Evolutionary conservation across 2,797 vertebrate genomes (phyloP).

Genomic region (Crenichthys baileyi): DNA sequence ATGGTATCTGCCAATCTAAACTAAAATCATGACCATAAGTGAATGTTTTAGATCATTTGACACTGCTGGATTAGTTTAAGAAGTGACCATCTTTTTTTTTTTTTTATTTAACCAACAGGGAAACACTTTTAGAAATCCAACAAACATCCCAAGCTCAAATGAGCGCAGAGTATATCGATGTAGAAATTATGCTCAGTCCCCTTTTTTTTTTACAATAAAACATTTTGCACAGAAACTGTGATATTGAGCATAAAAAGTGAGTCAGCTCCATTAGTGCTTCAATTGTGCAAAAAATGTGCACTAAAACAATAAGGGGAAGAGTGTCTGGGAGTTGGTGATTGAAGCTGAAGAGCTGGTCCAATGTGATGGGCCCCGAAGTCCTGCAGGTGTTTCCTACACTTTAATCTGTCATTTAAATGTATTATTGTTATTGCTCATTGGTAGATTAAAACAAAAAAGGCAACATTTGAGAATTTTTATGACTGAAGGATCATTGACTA

Average conservation of each 20-base stretch:
- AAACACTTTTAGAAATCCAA: background rate
- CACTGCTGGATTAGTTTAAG: background rate
- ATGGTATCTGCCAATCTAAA: background rate
- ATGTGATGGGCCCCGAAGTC: slow-evolving; percentile 30
- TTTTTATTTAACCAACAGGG: too few relatives aligned
- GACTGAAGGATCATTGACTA: slow-evolving; percentile 38
- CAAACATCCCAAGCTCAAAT: background rate
- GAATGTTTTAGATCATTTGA: too few relatives aligned
- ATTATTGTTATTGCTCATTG: slow-evolving; percentile 64
- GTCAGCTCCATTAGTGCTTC: slow-evolving; percentile 45
- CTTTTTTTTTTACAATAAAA: background rate
- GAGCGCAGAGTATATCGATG: background rate
- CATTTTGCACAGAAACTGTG: background rate
- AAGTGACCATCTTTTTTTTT: background rate
- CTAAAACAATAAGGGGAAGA: slow-evolving; percentile 23
- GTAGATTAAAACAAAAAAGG: slow-evolving; percentile 42
- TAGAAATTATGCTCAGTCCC: background rate
- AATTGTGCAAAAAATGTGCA: slow-evolving; percentile 74
- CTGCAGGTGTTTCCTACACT: slow-evolving; percentile 62
- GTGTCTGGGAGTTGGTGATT: slow-evolving; percentile 43
- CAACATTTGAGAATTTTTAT: slow-evolving; percentile 51
- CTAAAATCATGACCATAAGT: background rate
- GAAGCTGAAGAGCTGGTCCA: slow-evolving; percentile 17
- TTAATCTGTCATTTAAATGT: slow-evolving; percentile 83
- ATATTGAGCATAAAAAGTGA: background rate